phyloP scores from a whole-genome alignment of 2,113 vertebrate species.

The Ameiurus melas region DNA sequence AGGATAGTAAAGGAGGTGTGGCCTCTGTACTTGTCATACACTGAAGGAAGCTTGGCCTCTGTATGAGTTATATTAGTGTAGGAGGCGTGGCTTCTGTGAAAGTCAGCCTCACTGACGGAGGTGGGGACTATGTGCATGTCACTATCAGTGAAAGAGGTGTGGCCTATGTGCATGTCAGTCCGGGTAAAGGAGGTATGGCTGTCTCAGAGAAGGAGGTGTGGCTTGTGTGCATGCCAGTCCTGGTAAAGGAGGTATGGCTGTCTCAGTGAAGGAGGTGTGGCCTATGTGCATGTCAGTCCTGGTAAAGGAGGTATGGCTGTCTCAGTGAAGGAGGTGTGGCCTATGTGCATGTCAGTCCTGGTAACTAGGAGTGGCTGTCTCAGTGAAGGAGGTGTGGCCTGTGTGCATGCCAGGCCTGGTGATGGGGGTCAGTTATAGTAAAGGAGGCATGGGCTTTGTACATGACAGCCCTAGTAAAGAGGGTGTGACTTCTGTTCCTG shows the following conservation, averaged over 20 bases:
- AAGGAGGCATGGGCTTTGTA: not conserved
- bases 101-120: not conserved
- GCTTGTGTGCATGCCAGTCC: no score
- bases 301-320: no score
- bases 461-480: not conserved
- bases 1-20: not conserved
- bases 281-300: not conserved
- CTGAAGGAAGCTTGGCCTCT: not conserved
- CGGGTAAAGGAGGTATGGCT: no score
- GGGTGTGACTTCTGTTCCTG: not conserved
- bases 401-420: no score
- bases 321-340: not conserved
- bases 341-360: rapidly evolving
- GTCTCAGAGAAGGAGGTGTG: not conserved
- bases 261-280: not conserved
- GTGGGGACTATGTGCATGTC: not conserved
- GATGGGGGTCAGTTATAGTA: not conserved
- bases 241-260: no score
- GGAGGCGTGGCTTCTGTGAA: not conserved
- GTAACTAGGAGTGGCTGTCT: no score
- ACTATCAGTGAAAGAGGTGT: not conserved
- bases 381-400: not conserved
- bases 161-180: no score
- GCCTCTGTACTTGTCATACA: not conserved
- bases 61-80: not conserved